Base-by-base conservation (phyloP, 1,140 invertebrate species). In the Leptinotarsa defecta region DNA sequence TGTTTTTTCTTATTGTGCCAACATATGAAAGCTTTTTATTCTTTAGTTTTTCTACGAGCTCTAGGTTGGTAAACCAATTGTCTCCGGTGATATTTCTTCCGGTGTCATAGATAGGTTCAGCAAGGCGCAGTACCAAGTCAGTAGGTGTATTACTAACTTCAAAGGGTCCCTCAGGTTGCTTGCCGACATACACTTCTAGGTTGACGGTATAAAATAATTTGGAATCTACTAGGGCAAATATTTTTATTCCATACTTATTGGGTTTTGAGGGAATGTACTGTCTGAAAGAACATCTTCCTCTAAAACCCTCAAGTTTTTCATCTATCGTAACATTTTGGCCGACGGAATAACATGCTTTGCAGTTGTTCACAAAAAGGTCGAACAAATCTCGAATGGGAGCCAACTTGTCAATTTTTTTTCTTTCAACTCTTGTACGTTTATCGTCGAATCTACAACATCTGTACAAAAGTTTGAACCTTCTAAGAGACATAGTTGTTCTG, bases 381-480 rank as follows among this genome's bases (percentile, higher is more conserved):
- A 80, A 85, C 34, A 86, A 24, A 8, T 82, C 63, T 83, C 20
- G 52, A 24, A 81, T 78, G 22, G 73, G 63, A 52, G 78, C 70
- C 70, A 78, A n/a, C 24, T 74, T 74, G 48, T 74, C 62, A 17
- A 68, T 6, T n/a, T 13, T 48, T 77, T 57, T 71, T 76, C 86
- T 85, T 68, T 80, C 83, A 34, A 71, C 65, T 80, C 82, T 79
- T 49, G 82, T 81, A 68, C 81, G 70, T 13, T 83, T 78, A 77
- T 86, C 83, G 74, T 89, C 86, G 83, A 89, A 89, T 71, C 85
- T 81, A 5, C 79, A 87, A 87, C 79, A 83, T 84, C 80, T 88
- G 88, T 73, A 17, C 13, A 52, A 17, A 52, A 52, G 17, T 13
- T 17, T 13, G 17, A 52, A 52, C 17, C 87, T 74, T 17, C 86